Conservation (phyloP, 2,113 vertebrate genomes). For the Sphaerodactylus townsendi region DNA sequence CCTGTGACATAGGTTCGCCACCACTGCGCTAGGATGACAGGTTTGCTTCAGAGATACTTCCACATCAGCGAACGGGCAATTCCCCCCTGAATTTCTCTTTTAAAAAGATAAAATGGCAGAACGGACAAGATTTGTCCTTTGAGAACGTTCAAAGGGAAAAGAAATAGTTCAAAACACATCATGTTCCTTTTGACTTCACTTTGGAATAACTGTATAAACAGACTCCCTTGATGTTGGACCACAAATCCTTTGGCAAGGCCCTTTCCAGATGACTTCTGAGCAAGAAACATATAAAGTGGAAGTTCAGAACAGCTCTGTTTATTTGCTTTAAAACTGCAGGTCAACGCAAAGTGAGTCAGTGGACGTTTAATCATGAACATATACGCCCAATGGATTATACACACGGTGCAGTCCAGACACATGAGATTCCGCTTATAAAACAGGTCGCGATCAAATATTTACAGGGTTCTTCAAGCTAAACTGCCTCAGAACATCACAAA, state of each 20-base stretch:
- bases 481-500: neutral
- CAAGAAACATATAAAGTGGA: neutral
- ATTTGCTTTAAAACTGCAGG: neutral
- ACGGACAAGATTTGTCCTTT: neutral
- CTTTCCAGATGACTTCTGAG: neutral
- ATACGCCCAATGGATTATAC: neutral
- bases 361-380: neutral
- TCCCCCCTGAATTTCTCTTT: too few species aligned
- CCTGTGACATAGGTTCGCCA: too few species aligned
- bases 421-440: neutral
- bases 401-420: neutral
- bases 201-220: neutral
- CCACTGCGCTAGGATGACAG: too few species aligned
- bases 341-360: neutral
- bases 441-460: slow-evolving; percentile 2
- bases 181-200: neutral
- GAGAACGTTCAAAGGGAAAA: neutral
- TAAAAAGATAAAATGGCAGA: neutral
- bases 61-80: too few species aligned
- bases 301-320: neutral
- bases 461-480: neutral
- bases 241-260: neutral
- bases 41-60: too few species aligned
- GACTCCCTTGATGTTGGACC: too few species aligned
- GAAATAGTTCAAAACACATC: neutral